These are phyloP conservation scores for Lycia hirtaria DNA, from an alignment of 2,888 invertebrate genomes.

Conservation along the genomic window DNA sequence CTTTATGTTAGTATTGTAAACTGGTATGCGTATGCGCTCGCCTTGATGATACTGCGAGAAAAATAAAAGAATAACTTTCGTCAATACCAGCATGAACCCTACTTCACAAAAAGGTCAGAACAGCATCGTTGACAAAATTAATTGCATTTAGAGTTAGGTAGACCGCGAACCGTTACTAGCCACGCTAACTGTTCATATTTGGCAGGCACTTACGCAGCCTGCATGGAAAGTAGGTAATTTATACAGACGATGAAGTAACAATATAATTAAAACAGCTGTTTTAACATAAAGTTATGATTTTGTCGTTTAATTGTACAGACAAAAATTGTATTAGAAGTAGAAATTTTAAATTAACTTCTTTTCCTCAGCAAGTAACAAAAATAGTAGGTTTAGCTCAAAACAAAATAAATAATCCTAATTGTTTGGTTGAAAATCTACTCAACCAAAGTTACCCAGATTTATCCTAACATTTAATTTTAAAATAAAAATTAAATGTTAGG, in stretches of 20 bases:
- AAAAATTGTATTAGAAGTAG: neutral
- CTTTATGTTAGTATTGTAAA: constrained; percentile 78
- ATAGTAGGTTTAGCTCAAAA: no score
- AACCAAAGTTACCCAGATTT: no score
- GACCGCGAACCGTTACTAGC: constrained; percentile 21
- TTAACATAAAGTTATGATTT: neutral
- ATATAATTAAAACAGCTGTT: neutral
- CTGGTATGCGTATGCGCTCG: constrained; percentile 68
- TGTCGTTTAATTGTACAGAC: neutral
- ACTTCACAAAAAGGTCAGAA: constrained; percentile 12
- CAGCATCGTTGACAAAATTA: constrained; percentile 23
- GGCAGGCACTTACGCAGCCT: constrained; percentile 8
- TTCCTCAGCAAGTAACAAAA: neutral
- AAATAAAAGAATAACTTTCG: constrained; percentile 54
- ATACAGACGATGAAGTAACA: constrained; percentile 19
- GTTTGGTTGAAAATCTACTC: no score
- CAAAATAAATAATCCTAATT: no score
- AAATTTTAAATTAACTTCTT: neutral
- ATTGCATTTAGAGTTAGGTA: constrained; percentile 12
- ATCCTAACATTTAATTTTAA: no score
- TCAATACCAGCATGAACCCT: constrained; percentile 17
- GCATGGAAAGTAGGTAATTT: constrained; percentile 25
- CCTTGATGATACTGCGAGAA: constrained; percentile 57
- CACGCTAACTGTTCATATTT: constrained; percentile 22
- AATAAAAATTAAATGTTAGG: no score